Base-by-base conservation (phyloP, 2,113 vertebrate genomes). In the Gambusia holbrooki region DNA sequence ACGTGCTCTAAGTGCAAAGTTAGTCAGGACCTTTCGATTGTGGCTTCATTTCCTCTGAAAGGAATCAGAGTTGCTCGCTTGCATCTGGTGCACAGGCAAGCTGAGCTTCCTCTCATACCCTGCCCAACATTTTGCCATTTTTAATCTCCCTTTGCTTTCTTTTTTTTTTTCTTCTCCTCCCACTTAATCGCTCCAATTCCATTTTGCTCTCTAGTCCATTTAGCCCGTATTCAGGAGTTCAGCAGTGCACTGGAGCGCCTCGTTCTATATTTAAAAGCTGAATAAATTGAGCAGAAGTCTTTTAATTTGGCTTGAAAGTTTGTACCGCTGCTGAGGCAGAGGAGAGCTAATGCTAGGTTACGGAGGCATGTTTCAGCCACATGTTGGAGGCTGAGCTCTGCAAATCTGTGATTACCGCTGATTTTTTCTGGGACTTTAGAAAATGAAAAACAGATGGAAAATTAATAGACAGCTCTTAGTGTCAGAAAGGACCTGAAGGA, bases 131-230 rank as follows among this genome's bases (percentile, higher is more conserved):
- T 87, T 58, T 88, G 81, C 81, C 69, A 76, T 83, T 89, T 87
- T 87, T 87, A 83, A 87, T 83, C 73, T 74, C 37, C 37, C 19
- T 65, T 30, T 0, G 22, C 62, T 33, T 9, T 17, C 62, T 62
- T 68, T 76, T 73, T 68, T 68, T 48, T 28, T 28, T 63, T 35
- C 62, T 42, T 42, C 40, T 42, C 40, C 40, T 42, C 40, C 40
- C 48, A 19, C 33, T 70, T 84, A 88, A 90, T 88, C 83, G 87
- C 81, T 84, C 64, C 73, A 71, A 79, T 84, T 82, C 84, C 83
- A 85, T 87, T 90, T 62, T 76, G 84, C 83, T 79, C 82, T 83
- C 77, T 32, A 71, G 76, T 88, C 77, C 87, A 58, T 88, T 86
- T 81, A 84, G 82, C 73, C 72, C 77, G 71, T 33, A 85, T 85